Conservation (phyloP, 1,140 invertebrate species). For the Drosophila sp. region DNA sequence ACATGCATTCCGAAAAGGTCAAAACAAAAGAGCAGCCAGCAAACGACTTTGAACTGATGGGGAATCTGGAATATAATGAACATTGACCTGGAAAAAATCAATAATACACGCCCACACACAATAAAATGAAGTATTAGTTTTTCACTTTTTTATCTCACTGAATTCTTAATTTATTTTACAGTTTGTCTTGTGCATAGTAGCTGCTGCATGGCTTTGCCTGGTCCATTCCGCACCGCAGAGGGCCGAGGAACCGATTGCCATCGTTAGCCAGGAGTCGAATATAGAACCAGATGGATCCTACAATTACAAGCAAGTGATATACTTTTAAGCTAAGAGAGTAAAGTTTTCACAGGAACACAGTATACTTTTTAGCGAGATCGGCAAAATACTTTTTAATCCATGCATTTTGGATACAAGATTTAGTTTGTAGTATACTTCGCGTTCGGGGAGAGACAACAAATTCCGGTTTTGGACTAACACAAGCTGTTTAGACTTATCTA, state of each 20-base stretch:
- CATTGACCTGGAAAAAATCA: slow-evolving; percentile 41
- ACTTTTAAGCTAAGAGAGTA: not conserved
- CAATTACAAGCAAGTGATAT: slow-evolving; percentile 84
- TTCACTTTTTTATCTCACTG: slow-evolving; percentile 1
- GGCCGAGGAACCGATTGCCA: slow-evolving; percentile 85
- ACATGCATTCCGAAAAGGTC: slow-evolving; percentile 28
- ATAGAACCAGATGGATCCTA: slow-evolving; percentile 87
- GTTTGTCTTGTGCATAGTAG: slow-evolving; percentile 73
- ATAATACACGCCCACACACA: slow-evolving; percentile 32
- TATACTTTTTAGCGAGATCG: slow-evolving; percentile 29
- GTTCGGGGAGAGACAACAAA: not conserved
- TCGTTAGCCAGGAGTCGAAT: slow-evolving; percentile 87
- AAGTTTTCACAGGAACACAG: not conserved
- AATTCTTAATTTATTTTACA: slow-evolving; percentile 49
- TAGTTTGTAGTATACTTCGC: too few species aligned
- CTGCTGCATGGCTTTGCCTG: slow-evolving; percentile 60
- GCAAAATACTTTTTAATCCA: too few species aligned
- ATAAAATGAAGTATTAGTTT: slow-evolving; percentile 32
- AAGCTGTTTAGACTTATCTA: slow-evolving; percentile 44
- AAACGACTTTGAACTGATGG: slow-evolving; percentile 26
- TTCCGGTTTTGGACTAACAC: not conserved
- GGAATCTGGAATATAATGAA: slow-evolving; percentile 26
- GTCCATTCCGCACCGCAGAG: slow-evolving; percentile 84
- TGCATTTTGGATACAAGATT: too few species aligned
- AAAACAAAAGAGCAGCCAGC: slow-evolving; percentile 33